A percentile compares a stretch with the other conserved stretches of the same genome.
Conservation (phyloP, 2,113 vertebrate genomes). For the Xenopus borealis region DNA sequence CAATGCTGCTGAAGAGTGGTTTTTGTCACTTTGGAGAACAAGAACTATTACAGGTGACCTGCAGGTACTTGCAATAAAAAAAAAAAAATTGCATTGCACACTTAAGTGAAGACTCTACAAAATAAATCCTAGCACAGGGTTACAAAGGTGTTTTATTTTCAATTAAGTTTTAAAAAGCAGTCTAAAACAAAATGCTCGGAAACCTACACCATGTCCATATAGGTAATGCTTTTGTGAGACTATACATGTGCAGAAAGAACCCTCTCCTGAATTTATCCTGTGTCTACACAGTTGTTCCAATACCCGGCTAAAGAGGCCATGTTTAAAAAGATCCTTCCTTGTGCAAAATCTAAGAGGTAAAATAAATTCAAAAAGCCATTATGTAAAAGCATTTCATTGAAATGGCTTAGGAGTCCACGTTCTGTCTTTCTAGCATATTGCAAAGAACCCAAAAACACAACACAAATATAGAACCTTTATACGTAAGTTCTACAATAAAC, state of each 20-base stretch:
- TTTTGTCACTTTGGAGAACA: slow-evolving; percentile 19
- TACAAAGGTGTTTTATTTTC: slow-evolving; percentile 47
- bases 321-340: slow-evolving; percentile 61
- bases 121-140: slow-evolving; percentile 49
- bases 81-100: neutral
- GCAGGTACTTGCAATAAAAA: slow-evolving; percentile 52
- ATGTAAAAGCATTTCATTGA: slow-evolving; percentile 60
- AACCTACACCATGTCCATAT: slow-evolving; percentile 55
- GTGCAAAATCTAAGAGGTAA: slow-evolving; percentile 64
- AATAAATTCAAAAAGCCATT: slow-evolving; percentile 63
- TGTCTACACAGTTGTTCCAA: slow-evolving; percentile 49
- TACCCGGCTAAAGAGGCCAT: slow-evolving; percentile 54
- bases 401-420: slow-evolving; percentile 62
- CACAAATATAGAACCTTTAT: slow-evolving; percentile 61
- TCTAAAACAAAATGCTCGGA: slow-evolving; percentile 48
- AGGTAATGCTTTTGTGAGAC: slow-evolving; percentile 51
- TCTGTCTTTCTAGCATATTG: slow-evolving; percentile 55
- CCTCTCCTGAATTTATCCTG: slow-evolving; percentile 48
- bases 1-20: slow-evolving; percentile 25
- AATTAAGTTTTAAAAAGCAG: slow-evolving; percentile 56
- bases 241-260: slow-evolving; percentile 52
- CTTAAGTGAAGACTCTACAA: slow-evolving; percentile 19
- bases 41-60: slow-evolving; percentile 59
- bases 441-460: slow-evolving; percentile 52
- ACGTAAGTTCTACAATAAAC: slow-evolving; percentile 61